phyloP scores from a whole-genome alignment of 2,113 vertebrate genomes.

The Rhagologus leucostigma region DNA sequence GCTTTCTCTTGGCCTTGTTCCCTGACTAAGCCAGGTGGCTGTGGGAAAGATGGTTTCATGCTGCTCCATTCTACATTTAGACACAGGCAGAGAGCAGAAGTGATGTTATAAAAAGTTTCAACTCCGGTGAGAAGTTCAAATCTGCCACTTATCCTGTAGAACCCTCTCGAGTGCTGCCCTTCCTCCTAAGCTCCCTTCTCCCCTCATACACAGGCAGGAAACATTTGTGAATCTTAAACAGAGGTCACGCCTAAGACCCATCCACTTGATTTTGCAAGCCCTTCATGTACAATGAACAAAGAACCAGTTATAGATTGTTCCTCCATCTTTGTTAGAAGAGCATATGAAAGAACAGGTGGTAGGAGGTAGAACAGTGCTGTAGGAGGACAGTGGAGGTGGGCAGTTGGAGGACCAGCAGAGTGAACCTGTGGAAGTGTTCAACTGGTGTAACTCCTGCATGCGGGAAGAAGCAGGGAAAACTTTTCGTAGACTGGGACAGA shows the following conservation, averaged over 20 bases:
- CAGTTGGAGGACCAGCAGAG: background rate
- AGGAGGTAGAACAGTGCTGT: too few species aligned
- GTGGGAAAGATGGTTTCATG: background rate
- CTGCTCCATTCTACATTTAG: slow-evolving; percentile 20
- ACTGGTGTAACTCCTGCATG: background rate
- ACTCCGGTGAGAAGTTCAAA: background rate
- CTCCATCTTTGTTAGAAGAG: background rate
- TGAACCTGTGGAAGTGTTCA: background rate
- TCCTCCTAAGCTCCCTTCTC: background rate
- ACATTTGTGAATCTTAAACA: background rate
- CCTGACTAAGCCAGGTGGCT: slow-evolving; percentile 24
- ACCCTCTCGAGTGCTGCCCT: background rate
- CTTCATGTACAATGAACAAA: background rate
- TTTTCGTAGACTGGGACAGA: background rate
- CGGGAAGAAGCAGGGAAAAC: background rate
- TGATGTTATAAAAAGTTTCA: slow-evolving; percentile 30
- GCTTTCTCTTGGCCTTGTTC: slow-evolving; percentile 11
- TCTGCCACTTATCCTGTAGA: background rate
- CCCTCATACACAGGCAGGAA: background rate
- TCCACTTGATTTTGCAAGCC: background rate
- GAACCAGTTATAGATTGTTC: background rate
- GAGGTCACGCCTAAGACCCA: background rate
- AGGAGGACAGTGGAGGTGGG: background rate
- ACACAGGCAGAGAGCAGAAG: background rate
- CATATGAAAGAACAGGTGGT: background rate